Evolutionary conservation across 2,888 invertebrate species (phyloP), one percentile per base, ranked within the genome.

Genomic region (Meiosimyza decipiens): DNA sequence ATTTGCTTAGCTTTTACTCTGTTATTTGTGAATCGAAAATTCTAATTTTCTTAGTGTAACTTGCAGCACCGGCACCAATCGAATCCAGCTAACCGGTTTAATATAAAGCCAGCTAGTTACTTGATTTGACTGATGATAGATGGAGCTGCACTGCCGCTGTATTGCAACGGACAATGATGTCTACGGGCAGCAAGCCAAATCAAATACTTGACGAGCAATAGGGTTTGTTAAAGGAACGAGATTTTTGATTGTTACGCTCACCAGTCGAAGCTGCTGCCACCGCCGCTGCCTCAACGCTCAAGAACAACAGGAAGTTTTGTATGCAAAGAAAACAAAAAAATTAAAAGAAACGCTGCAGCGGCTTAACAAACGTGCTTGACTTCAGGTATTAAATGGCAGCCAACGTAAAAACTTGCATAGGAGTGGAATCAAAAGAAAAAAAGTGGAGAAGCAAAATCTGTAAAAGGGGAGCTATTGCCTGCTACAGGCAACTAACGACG

Each of bases 241-340:
- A 40, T 40, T 40, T 1, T 40, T 6, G 6, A 40, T 40, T 40
- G 40, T 40, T 40, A 9, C 40, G 40, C 9, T 40, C 9, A 40
- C 40, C 40, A 40, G 40, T 4, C 28, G 4, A 40, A 9, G 6
- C 9, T 40, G 40, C 40, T 40, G 40, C 40, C 40, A 40, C 40
- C 6, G 40, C 40, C 28, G 28, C 28, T 28, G n/a, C 12, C 13
- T 18, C 18, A 12, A 55, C 22, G 22, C 55, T 55, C 55, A 28
- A 57, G 57, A 57, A 57, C 57, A 28, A 57, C 57, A 57, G 57
- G 57, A 57, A 57, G 57, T 57, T 28, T 40, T 40, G 1, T 40
- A 40, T 40, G 40, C 40, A 40, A 40, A 40, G 40, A 40, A 40
- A 40, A 5, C n/a, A 40, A 40, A 9, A 40, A 40, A 40, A 1